Conservation (phyloP, 2,797 vertebrate genomes). For the Acanthiza pusilla region DNA sequence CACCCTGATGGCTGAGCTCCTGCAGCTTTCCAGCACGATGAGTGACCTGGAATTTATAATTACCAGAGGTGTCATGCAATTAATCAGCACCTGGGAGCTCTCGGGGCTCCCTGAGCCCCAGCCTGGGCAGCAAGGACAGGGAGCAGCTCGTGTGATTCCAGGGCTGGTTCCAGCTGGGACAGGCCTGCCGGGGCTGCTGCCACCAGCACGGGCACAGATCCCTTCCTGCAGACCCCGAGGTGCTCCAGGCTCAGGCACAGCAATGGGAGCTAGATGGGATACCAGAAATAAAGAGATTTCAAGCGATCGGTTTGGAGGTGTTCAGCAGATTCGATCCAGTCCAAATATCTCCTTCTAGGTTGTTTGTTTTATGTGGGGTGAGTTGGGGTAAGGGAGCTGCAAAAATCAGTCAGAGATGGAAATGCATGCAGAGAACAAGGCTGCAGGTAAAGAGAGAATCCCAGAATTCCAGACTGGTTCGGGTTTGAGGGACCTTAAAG, state of each 20-base stretch:
- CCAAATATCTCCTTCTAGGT: background rate
- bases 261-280: background rate
- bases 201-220: background rate
- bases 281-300: background rate
- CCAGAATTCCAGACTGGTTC: background rate
- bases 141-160: constrained; percentile 18
- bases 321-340: background rate
- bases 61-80: constrained; percentile 58
- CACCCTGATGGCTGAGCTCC: constrained; percentile 42
- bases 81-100: constrained; percentile 43
- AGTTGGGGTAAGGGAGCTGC: background rate
- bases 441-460: background rate
- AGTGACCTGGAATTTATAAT: constrained; percentile 66
- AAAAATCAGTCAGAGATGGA: background rate
- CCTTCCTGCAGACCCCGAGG: background rate
- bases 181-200: background rate
- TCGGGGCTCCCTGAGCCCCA: background rate
- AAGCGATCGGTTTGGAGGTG: background rate
- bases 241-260: background rate
- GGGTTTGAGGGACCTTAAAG: background rate
- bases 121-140: constrained; percentile 39
- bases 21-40: constrained; percentile 53
- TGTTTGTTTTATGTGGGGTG: background rate
- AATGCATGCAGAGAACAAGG: background rate
- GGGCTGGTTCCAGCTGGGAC: constrained; percentile 25